These are phyloP conservation scores for Xiphorhynchus erythropygius DNA, from an alignment of 2,797 vertebrate species.

Conservation along the genomic window DNA sequence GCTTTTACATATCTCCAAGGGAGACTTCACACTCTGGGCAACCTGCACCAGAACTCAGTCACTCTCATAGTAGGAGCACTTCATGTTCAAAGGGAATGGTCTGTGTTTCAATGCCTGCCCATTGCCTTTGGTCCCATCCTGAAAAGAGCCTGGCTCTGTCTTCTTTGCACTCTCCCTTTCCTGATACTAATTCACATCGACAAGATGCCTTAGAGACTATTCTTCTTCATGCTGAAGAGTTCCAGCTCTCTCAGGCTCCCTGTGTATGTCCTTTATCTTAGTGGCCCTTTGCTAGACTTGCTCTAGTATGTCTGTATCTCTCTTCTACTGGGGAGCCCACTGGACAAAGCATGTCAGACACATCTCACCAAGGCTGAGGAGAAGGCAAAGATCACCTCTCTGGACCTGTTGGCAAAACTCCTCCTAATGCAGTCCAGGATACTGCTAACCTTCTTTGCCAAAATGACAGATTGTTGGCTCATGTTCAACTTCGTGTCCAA, in stretches of 20 bases:
- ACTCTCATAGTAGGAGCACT: neutral
- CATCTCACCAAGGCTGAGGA: neutral
- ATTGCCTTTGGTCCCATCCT: neutral
- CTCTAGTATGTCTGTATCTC: neutral
- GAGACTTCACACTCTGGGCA: neutral
- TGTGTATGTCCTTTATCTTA: neutral
- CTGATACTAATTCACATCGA: neutral
- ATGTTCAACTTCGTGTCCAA: neutral
- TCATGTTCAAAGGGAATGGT: neutral
- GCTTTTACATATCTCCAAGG: neutral
- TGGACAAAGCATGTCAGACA: neutral
- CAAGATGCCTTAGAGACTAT: neutral
- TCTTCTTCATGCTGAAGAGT: neutral
- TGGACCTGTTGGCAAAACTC: neutral
- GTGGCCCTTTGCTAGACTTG: neutral
- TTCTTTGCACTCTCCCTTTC: neutral
- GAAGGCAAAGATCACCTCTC: neutral
- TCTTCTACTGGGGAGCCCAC: neutral
- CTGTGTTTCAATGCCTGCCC: neutral
- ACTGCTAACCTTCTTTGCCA: neutral
- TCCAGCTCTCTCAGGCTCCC: neutral
- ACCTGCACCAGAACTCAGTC: neutral
- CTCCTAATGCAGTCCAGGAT: neutral
- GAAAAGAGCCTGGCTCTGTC: neutral
- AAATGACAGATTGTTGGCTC: neutral